Percentiles rank a stretch among this genome's conserved stretches.
Evolutionary conservation across 2,797 vertebrate genomes (phyloP).

Genomic region (Odontamblyopus lacepedii): DNA sequence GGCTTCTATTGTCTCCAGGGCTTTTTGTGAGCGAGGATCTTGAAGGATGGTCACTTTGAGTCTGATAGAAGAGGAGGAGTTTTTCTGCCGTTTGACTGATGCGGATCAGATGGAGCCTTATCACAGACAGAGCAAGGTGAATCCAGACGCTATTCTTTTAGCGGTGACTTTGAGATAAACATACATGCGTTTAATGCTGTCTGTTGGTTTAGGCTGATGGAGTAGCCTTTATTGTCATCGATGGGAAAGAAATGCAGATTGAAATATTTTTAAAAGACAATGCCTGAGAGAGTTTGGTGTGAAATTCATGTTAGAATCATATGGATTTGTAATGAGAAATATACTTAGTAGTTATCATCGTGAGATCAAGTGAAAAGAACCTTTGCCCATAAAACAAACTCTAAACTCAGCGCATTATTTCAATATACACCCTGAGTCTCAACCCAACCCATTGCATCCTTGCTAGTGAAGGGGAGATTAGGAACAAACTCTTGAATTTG

Average conservation of each 20-base stretch:
- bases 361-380: neutral
- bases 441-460: too few relatives aligned
- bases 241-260: neutral
- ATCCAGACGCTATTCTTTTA: conserved; percentile 49
- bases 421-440: too few relatives aligned
- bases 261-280: neutral
- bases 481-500: too few relatives aligned
- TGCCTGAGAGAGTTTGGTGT: neutral
- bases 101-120: conserved; percentile 67
- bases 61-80: conserved; percentile 34
- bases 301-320: neutral
- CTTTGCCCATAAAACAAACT: neutral
- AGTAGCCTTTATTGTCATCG: neutral
- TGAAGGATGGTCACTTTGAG: conserved; percentile 58
- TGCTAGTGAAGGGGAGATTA: too few relatives aligned
- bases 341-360: neutral
- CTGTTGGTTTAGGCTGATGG: neutral
- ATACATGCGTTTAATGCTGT: neutral
- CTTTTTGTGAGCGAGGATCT: conserved; percentile 25
- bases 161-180: conserved; percentile 48
- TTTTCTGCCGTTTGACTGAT: conserved; percentile 52
- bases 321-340: neutral
- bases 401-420: too few relatives aligned
- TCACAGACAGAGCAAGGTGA: conserved; percentile 57
- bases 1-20: conserved; percentile 19